phyloP scores from a whole-genome alignment of 2,888 invertebrate genomes.

The Tribolium freemani region DNA sequence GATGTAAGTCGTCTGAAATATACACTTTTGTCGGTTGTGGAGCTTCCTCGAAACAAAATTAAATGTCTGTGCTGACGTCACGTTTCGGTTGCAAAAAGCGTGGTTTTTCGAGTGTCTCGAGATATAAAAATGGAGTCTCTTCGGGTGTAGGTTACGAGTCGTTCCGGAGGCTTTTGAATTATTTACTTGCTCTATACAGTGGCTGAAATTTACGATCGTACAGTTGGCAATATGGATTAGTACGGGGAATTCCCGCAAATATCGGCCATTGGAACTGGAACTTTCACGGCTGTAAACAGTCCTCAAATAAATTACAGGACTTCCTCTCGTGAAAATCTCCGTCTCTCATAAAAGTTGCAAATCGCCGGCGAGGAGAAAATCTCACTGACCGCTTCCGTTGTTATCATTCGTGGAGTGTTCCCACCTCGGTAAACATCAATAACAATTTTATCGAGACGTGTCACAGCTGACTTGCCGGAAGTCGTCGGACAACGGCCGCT shows the following conservation, averaged over 20 bases:
- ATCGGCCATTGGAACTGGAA: conserved; percentile 24
- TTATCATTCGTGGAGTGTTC: neutral
- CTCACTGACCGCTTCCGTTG: neutral
- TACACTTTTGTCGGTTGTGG: neutral
- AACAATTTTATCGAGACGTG: conserved; percentile 20
- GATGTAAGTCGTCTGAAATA: neutral
- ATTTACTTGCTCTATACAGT: conserved; percentile 16
- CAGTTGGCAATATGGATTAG: conserved; percentile 29
- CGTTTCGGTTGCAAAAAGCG: neutral
- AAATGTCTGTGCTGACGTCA: neutral
- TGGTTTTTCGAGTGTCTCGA: neutral
- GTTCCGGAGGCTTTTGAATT: conserved; percentile 15
- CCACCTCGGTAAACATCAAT: conserved; percentile 33
- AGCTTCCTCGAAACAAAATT: conserved; percentile 4
- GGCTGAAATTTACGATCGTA: conserved; percentile 13
- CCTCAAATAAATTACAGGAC: conserved; percentile 36
- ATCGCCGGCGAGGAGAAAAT: conserved; percentile 12
- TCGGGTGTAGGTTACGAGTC: neutral
- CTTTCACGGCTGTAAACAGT: conserved; percentile 39
- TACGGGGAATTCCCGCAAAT: conserved; percentile 12
- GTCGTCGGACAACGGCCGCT: conserved; percentile 21
- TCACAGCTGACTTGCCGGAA: conserved; percentile 34
- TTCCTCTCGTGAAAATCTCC: conserved; percentile 8
- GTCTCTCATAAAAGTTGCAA: conserved; percentile 24
- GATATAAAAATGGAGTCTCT: conserved; percentile 4